Evolutionary conservation across 1,140 invertebrate genomes (phyloP).

Genomic region (Sitophilus oryzae): DNA sequence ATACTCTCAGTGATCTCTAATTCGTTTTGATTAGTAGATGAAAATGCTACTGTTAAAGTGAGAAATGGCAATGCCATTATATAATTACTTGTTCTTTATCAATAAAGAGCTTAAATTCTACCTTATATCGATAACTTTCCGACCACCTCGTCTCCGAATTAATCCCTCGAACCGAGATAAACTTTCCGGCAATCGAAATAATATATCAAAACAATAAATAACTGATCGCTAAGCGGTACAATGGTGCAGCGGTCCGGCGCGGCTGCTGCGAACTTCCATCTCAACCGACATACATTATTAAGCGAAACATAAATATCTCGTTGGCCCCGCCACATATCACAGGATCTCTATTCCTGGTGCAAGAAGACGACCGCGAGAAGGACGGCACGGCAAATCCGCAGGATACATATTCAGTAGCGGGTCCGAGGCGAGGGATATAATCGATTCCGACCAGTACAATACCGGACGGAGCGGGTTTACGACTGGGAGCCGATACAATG

Average conservation of each 20-base stretch:
- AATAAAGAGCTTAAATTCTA: too few species aligned
- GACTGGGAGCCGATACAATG: too few species aligned
- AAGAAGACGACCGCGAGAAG: not conserved
- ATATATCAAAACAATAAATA: not conserved
- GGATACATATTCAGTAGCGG: not conserved
- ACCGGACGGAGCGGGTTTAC: not conserved
- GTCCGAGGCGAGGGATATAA: not conserved
- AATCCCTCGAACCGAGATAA: too few species aligned
- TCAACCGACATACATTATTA: not conserved
- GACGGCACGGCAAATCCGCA: not conserved
- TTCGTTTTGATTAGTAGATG: too few species aligned
- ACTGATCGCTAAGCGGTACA: not conserved
- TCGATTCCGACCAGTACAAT: not conserved
- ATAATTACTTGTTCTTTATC: too few species aligned
- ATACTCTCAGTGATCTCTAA: too few species aligned
- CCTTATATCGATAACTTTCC: too few species aligned
- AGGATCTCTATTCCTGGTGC: not conserved
- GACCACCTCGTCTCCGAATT: too few species aligned
- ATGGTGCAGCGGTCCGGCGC: not conserved
- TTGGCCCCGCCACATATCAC: not conserved
- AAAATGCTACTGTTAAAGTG: too few species aligned
- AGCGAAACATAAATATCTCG: not conserved
- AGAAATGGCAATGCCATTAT: too few species aligned
- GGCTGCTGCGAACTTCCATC: not conserved
- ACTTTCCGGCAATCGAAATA: too few species aligned